Conservation (phyloP, 1,140 invertebrate species). For the Zaprionus inermis region DNA sequence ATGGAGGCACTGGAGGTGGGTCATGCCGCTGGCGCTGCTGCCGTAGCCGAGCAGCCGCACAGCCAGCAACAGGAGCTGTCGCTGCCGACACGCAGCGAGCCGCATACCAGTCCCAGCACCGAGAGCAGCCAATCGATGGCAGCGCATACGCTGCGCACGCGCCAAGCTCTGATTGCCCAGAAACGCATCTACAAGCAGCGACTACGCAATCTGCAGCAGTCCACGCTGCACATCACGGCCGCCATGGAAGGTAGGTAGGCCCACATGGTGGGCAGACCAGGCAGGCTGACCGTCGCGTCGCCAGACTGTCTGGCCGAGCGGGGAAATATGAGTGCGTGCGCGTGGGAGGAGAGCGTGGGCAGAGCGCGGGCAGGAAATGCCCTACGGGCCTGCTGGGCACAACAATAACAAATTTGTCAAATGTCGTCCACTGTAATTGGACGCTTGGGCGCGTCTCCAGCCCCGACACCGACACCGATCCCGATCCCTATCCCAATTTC, state of each 20-base stretch:
- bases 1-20: constrained; percentile 83
- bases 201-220: constrained; percentile 87
- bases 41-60: not conserved
- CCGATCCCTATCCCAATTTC: not conserved
- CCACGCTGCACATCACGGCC: constrained; percentile 81
- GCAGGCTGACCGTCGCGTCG: not conserved
- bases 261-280: not conserved
- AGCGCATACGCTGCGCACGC: constrained; percentile 58
- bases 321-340: constrained; percentile 47
- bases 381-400: constrained; percentile 38
- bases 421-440: constrained; percentile 44
- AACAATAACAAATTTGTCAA: constrained; percentile 62
- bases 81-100: constrained; percentile 15
- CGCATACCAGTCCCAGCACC: not conserved
- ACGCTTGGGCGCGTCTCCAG: constrained; percentile 1
- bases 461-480: not conserved
- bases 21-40: constrained; percentile 19
- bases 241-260: constrained; percentile 79
- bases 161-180: constrained; percentile 85
- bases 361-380: constrained; percentile 60
- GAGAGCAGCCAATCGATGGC: constrained; percentile 17
- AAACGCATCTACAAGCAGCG: constrained; percentile 87
- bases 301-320: constrained; percentile 57
- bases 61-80: constrained; percentile 58
- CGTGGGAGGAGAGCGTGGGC: not conserved